Evolutionary conservation across 2,113 vertebrate species (phyloP).

Genomic region (Platichthys flesus): DNA sequence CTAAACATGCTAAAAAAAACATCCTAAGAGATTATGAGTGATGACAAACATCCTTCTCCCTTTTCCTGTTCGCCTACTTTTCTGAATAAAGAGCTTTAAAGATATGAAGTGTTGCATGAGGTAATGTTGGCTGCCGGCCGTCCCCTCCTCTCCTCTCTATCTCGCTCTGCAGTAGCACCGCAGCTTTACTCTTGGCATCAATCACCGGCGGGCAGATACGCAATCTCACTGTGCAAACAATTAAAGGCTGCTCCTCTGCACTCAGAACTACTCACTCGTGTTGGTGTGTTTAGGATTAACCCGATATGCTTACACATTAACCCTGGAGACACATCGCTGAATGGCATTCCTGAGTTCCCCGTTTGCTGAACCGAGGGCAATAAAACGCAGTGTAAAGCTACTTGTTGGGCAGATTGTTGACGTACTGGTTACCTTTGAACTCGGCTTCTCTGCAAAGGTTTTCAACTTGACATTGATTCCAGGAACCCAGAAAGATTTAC

Average conservation of each 20-base stretch:
- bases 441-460: background rate
- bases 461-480: constrained; percentile 20
- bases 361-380: constrained; percentile 47
- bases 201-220: constrained; percentile 66
- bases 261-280: constrained; percentile 71
- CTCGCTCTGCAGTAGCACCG: constrained; percentile 48
- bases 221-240: constrained; percentile 83
- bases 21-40: too few relatives aligned
- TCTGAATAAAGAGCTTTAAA: constrained; percentile 15
- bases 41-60: background rate
- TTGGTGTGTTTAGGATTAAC: constrained; percentile 73
- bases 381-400: constrained; percentile 45
- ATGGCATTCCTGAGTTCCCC: constrained; percentile 63
- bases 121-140: constrained; percentile 38
- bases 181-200: constrained; percentile 65
- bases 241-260: constrained; percentile 73
- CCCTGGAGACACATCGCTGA: constrained; percentile 43
- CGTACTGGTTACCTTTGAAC: constrained; percentile 50
- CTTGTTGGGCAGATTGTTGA: constrained; percentile 19
- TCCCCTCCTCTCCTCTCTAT: background rate
- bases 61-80: background rate
- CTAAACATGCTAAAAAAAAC: too few relatives aligned
- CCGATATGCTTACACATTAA: constrained; percentile 76
- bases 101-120: constrained; percentile 43
- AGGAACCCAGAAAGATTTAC: background rate